Percentiles rank a stretch among this genome's conserved stretches.
Evolutionary conservation across 1,140 invertebrate species (phyloP).

Genomic region (Drosophila jambulina): DNA sequence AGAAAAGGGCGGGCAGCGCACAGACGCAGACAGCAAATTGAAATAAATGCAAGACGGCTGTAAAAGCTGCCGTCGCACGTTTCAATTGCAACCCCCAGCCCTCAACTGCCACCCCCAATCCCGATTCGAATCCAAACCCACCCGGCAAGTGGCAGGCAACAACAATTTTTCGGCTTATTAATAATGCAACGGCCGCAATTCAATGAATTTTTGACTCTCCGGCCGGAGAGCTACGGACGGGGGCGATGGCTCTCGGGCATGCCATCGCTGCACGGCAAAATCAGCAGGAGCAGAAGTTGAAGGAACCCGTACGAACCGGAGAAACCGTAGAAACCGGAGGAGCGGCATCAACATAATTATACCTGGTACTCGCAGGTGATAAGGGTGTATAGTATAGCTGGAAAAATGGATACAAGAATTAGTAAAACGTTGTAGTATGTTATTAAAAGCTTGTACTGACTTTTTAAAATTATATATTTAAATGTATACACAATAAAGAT

Average conservation of each 20-base stretch:
- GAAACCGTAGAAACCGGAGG: conserved; percentile 14
- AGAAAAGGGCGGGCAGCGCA: conserved; percentile 10
- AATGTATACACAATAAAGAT: too few relatives aligned
- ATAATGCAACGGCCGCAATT: conserved; percentile 83
- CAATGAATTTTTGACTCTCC: conserved; percentile 83
- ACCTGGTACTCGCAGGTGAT: neutral
- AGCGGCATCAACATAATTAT: conserved; percentile 66
- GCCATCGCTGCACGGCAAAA: conserved; percentile 24
- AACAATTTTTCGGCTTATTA: conserved; percentile 79
- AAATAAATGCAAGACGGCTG: conserved; percentile 81
- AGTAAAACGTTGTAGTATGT: neutral
- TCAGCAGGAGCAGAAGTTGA: conserved; percentile 7
- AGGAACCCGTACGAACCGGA: conserved; percentile 8
- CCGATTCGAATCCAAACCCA: neutral
- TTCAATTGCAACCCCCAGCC: conserved; percentile 64
- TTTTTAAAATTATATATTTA: too few relatives aligned
- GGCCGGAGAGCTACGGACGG: conserved; percentile 25
- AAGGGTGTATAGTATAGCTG: neutral
- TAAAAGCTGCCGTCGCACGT: conserved; percentile 79
- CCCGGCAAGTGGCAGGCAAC: conserved; percentile 59
- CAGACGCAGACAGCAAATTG: conserved; percentile 70
- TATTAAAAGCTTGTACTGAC: too few relatives aligned
- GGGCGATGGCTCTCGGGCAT: conserved; percentile 33
- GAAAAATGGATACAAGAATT: too few relatives aligned
- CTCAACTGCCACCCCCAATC: neutral